phyloP scores from a whole-genome alignment of 2,797 vertebrate species.

The Ammospiza maritima region DNA sequence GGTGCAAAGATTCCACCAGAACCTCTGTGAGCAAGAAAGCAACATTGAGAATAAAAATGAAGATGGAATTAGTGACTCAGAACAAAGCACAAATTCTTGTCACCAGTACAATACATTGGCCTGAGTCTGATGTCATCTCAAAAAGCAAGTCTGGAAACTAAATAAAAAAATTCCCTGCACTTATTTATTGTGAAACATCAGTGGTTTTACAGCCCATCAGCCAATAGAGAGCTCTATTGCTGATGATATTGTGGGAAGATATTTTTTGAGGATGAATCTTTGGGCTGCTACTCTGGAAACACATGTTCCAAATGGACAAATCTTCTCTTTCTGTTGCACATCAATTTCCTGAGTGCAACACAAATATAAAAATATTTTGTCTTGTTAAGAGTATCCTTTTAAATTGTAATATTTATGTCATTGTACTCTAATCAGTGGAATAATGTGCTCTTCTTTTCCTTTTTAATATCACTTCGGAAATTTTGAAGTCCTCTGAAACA shows the following conservation, averaged over 20 bases:
- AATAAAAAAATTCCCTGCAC: neutral
- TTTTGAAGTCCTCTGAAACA: neutral
- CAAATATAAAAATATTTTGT: neutral
- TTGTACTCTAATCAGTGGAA: neutral
- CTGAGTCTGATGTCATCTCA: constrained; percentile 10
- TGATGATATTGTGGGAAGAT: neutral
- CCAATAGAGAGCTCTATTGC: neutral
- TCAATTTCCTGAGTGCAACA: neutral
- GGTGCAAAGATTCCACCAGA: neutral
- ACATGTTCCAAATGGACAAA: neutral
- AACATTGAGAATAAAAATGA: neutral
- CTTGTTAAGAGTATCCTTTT: neutral
- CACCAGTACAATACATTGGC: neutral
- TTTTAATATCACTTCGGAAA: neutral
- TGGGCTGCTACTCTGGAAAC: neutral
- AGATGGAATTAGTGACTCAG: neutral
- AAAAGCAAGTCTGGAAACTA: neutral
- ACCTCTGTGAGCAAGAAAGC: neutral
- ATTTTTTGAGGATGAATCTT: neutral
- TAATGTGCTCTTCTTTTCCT: too few relatives aligned
- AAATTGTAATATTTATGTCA: neutral
- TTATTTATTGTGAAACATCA: neutral
- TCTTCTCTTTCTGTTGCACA: neutral
- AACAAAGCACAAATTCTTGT: neutral
- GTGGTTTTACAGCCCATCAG: neutral